phyloP scores from a whole-genome alignment of 2,888 invertebrate species.

The Drosophila kokeensis region DNA sequence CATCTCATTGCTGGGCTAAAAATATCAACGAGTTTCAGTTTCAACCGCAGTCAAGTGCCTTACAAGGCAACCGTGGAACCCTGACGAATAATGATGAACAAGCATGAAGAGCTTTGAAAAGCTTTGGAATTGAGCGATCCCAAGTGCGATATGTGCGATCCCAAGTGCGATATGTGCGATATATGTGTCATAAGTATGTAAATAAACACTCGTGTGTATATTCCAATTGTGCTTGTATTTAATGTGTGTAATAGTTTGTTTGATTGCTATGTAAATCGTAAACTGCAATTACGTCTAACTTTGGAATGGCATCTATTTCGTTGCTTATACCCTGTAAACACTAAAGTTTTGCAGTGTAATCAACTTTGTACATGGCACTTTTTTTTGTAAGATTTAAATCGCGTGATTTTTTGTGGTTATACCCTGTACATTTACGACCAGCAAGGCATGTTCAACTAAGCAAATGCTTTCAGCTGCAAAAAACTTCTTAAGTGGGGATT shows the following conservation, averaged over 20 bases:
- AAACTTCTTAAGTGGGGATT: neutral
- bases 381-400: neutral
- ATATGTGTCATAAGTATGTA: conserved; percentile 45
- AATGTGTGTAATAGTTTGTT: conserved; percentile 16
- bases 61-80: conserved; percentile 55
- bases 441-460: neutral
- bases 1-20: conserved; percentile 42
- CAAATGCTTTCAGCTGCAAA: neutral
- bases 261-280: conserved; percentile 62
- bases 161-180: conserved; percentile 39
- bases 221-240: neutral
- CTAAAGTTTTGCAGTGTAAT: neutral
- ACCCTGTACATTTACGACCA: neutral
- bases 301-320: conserved; percentile 39
- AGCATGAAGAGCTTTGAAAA: conserved; percentile 10
- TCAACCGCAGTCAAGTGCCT: conserved; percentile 75
- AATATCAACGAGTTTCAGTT: conserved; percentile 67
- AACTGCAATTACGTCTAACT: conserved; percentile 65
- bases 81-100: conserved; percentile 1
- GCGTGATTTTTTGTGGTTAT: neutral
- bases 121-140: conserved; percentile 45
- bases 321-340: conserved; percentile 35
- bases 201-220: conserved; percentile 16
- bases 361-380: neutral
- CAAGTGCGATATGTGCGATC: conserved; percentile 49